Evolutionary conservation across 2,888 invertebrate genomes (phyloP).

Genomic region (Drosophila algonquin): DNA sequence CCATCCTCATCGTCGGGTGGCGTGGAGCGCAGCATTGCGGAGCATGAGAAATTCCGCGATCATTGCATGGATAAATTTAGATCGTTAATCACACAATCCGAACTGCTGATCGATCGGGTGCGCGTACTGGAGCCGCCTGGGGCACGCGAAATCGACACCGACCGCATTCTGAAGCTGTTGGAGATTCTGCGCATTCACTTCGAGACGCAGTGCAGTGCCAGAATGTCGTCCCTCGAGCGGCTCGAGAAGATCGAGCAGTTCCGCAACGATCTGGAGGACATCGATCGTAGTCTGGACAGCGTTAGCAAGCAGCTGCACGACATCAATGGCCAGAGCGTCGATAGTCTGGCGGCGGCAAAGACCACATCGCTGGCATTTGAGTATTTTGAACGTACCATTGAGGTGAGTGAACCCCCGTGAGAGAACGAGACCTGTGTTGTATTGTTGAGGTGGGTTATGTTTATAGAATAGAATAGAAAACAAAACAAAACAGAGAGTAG

Average conservation of each 20-base stretch:
- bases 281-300: slow-evolving; percentile 89
- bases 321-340: slow-evolving; percentile 89
- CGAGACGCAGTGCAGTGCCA: slow-evolving; percentile 87
- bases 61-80: slow-evolving; percentile 88
- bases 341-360: slow-evolving; percentile 89
- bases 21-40: slow-evolving; percentile 86
- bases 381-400: slow-evolving; percentile 91
- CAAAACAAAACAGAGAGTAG: neutral
- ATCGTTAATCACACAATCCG: slow-evolving; percentile 88
- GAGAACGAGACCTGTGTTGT: neutral
- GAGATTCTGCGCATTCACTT: slow-evolving; percentile 87
- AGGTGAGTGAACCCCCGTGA: slow-evolving; percentile 85
- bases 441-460: slow-evolving; percentile 34
- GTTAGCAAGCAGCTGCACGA: slow-evolving; percentile 87
- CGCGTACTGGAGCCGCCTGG: slow-evolving; percentile 88
- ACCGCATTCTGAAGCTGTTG: slow-evolving; percentile 87
- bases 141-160: slow-evolving; percentile 88
- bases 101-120: slow-evolving; percentile 88
- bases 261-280: slow-evolving; percentile 88
- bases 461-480: neutral
- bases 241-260: slow-evolving; percentile 89
- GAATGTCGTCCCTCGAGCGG: slow-evolving; percentile 87
- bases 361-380: slow-evolving; percentile 89
- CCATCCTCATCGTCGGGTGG: slow-evolving; percentile 26
- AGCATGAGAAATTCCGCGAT: slow-evolving; percentile 88